phyloP scores from a whole-genome alignment of 1,140 invertebrate genomes.

The Kradibia gibbosae region DNA sequence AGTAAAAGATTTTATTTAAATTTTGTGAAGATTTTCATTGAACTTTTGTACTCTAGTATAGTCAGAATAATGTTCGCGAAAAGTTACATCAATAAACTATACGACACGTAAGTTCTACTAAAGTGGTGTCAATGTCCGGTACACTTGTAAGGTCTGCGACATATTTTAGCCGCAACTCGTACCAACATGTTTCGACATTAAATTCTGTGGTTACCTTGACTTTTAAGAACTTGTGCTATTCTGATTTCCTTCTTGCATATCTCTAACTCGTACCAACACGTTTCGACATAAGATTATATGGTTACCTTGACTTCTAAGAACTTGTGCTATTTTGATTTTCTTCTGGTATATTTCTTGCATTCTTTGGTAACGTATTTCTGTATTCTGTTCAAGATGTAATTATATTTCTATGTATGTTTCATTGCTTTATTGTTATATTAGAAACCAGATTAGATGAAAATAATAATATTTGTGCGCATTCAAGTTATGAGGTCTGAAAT shows the following conservation, averaged over 20 bases:
- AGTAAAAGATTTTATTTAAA: too few relatives aligned
- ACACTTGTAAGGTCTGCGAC: neutral
- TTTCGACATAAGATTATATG: too few relatives aligned
- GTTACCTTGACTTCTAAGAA: too few relatives aligned
- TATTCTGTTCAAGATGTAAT: too few relatives aligned
- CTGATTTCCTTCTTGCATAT: neutral
- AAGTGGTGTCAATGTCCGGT: neutral
- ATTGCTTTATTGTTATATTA: too few relatives aligned
- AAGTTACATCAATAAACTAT: neutral
- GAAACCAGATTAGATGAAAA: too few relatives aligned
- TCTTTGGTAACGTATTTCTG: too few relatives aligned
- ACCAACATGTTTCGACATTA: neutral
- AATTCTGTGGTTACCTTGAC: neutral
- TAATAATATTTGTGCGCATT: neutral
- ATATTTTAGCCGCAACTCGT: constrained; percentile 12
- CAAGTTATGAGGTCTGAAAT: neutral
- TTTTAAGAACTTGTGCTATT: neutral
- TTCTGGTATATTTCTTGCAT: too few relatives aligned
- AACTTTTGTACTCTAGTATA: too few relatives aligned
- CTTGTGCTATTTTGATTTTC: too few relatives aligned
- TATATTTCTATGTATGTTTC: too few relatives aligned
- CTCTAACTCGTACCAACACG: neutral
- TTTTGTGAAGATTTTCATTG: too few relatives aligned
- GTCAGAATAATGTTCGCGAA: neutral
- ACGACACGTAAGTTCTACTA: neutral